These are phyloP conservation scores for Sphinx pinastri DNA, from an alignment of 2,888 invertebrate genomes.

Conservation along the genomic window DNA sequence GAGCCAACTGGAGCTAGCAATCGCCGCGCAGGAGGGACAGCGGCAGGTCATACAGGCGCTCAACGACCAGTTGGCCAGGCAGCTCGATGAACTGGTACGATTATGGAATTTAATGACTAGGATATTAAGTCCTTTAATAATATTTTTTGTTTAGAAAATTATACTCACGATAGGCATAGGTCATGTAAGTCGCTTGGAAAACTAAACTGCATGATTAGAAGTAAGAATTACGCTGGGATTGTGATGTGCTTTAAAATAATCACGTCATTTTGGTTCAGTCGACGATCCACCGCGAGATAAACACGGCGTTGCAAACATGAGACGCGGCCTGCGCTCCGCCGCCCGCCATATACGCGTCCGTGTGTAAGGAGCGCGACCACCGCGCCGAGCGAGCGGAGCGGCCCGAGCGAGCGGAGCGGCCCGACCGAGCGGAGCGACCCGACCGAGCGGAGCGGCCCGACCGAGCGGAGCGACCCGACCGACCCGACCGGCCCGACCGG, in stretches of 20 bases:
- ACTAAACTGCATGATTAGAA: too few species aligned
- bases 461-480: slow-evolving; percentile 17
- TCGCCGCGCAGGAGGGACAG: slow-evolving; percentile 92
- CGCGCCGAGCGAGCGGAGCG: slow-evolving; percentile 26
- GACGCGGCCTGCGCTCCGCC: slow-evolving; percentile 63
- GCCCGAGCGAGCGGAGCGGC: slow-evolving; percentile 8
- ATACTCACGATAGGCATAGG: too few species aligned
- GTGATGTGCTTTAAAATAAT: too few species aligned
- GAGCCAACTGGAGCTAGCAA: slow-evolving; percentile 90
- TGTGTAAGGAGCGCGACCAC: slow-evolving; percentile 40
- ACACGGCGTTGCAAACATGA: slow-evolving; percentile 91
- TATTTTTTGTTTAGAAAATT: too few species aligned
- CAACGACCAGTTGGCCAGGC: slow-evolving; percentile 92
- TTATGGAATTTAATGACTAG: too few species aligned
- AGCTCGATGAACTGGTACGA: slow-evolving; percentile 89
- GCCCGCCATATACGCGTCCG: slow-evolving; percentile 57
- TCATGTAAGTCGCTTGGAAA: too few species aligned
- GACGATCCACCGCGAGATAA: slow-evolving; percentile 92
- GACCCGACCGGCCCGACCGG: slow-evolving; percentile 34
- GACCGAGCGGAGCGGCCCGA: slow-evolving; percentile 20
- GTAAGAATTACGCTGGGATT: too few species aligned
- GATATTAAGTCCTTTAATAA: too few species aligned
- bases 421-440: slow-evolving; percentile 31
- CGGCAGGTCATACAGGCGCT: slow-evolving; percentile 91
- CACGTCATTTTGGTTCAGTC: slow-evolving; percentile 55